A percentile compares a stretch with the other conserved stretches of the same genome.
These are phyloP conservation scores for Bufo bufo DNA, from an alignment of 2,113 vertebrate species.

Conservation along the genomic window DNA sequence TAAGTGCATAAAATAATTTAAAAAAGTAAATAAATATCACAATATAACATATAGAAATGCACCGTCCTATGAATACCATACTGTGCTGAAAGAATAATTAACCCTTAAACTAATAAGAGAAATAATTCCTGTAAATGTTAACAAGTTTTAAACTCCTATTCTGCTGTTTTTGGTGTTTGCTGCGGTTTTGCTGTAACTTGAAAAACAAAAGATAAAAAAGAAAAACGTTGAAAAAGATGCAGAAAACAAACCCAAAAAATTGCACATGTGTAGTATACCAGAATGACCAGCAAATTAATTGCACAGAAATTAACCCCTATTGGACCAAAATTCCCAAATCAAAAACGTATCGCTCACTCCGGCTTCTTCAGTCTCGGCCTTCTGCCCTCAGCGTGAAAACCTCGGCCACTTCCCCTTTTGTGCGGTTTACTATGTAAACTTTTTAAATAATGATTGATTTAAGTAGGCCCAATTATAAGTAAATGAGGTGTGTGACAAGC, in stretches of 20 bases:
- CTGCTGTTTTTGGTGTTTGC: no score
- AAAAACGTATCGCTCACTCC: neutral
- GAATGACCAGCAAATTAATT: neutral
- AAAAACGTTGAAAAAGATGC: neutral
- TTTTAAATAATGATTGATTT: conserved; percentile 36
- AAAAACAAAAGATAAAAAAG: no score
- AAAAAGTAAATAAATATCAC: no score
- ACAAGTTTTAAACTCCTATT: no score
- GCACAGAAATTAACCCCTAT: neutral
- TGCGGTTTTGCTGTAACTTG: no score
- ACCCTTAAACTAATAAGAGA: no score
- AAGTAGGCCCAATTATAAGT: conserved; percentile 45
- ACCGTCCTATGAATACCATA: no score
- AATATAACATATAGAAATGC: no score
- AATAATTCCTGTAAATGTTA: no score
- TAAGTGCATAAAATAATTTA: no score
- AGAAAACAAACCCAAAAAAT: neutral
- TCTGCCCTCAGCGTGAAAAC: neutral
- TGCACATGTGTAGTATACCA: neutral
- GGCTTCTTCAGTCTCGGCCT: neutral
- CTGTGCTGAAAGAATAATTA: no score
- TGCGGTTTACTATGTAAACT: conserved; percentile 26
- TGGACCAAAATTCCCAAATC: neutral
- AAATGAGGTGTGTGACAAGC: conserved; percentile 57
- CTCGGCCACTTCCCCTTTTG: neutral